phyloP scores from a whole-genome alignment of 2,797 vertebrate genomes.

The Argya squamiceps region DNA sequence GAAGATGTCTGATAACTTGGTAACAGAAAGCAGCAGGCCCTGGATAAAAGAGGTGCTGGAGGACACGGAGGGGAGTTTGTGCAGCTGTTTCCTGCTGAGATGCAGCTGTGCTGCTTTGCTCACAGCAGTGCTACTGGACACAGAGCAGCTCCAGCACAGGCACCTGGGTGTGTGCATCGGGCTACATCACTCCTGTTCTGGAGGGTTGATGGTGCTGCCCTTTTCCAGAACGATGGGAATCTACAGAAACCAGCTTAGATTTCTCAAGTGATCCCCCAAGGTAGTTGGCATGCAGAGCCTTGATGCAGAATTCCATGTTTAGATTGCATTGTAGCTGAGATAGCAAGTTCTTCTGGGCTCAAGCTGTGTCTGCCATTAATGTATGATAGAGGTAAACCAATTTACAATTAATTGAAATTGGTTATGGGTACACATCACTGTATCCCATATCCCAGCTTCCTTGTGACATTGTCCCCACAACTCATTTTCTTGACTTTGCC shows the following conservation, averaged over 20 bases:
- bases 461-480: background rate
- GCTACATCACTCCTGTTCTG: background rate
- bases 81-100: background rate
- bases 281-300: background rate
- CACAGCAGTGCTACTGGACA: background rate
- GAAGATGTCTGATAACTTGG: background rate
- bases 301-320: background rate
- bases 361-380: conserved; percentile 9
- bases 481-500: background rate
- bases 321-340: background rate
- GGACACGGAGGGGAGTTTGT: background rate
- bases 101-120: background rate
- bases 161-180: accelerated
- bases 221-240: background rate
- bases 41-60: background rate
- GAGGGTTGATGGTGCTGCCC: background rate
- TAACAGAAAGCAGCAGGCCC: background rate
- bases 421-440: background rate
- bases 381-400: background rate
- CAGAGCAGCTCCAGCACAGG: background rate
- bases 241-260: background rate
- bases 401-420: background rate
- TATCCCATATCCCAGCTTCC: background rate
- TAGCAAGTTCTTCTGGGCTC: background rate
- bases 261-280: background rate